Conservation (phyloP, 2,113 vertebrate genomes). For the Oreotrochilus melanogaster region DNA sequence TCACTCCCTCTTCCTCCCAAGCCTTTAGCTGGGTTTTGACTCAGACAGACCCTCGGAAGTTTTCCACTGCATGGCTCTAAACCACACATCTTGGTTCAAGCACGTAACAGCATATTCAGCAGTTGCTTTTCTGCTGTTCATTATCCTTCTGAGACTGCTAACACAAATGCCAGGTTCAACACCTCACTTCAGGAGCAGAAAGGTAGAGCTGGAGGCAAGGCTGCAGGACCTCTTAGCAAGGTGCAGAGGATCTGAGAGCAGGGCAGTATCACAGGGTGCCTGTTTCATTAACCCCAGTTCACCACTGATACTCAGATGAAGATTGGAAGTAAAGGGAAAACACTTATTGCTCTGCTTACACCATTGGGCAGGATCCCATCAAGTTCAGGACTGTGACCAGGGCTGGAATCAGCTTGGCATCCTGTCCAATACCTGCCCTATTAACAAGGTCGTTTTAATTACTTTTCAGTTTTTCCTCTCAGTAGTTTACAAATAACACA, state of each 20-base stretch:
- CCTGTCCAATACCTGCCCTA: not conserved
- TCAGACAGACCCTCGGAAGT: not conserved
- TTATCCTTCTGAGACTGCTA: not conserved
- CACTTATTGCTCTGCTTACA: not conserved
- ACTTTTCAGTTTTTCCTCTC: not conserved
- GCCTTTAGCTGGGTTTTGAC: not conserved
- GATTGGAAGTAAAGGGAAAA: not conserved
- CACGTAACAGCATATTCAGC: not conserved
- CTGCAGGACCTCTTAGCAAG: not conserved
- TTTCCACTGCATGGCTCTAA: not conserved
- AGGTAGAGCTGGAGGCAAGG: not conserved
- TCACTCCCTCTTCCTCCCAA: not conserved
- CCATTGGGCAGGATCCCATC: not conserved
- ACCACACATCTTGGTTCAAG: not conserved
- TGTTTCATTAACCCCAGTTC: not conserved
- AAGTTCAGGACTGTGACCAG: not conserved
- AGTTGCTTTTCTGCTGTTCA: not conserved
- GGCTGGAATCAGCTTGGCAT: not conserved
- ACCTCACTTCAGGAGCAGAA: not conserved
- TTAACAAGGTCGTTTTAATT: not conserved
- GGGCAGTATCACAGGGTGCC: not conserved
- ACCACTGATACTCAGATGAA: not conserved
- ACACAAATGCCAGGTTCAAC: rapidly evolving
- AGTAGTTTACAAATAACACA: not conserved
- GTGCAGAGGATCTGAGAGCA: not conserved